Evolutionary conservation across 2,888 invertebrate genomes (phyloP), one percentile per base, ranked within the genome.

Genomic region (Yponomeuta sedellus): DNA sequence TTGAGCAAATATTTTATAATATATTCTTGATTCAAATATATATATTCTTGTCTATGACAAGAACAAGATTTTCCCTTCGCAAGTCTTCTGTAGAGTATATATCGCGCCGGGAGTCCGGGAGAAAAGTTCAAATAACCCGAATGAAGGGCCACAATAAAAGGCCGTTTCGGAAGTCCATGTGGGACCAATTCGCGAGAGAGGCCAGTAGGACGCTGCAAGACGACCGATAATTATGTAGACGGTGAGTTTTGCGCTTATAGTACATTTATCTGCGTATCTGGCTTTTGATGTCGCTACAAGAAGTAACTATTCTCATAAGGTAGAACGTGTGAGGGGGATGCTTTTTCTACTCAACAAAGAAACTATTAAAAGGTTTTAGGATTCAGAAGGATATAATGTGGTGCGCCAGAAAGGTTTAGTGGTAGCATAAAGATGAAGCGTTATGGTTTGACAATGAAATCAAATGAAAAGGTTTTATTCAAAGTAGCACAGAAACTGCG

Each of bases 91-190:
- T 52, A 16, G 12, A 16, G 44, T 16, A 16, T 3, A 52, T 52
- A 16, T 52, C 16, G 44, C 44, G 16, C 16, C 16, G 44, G 34
- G 34, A 52, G 44, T 52, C 12, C 44, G 44, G 16, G 44, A 80
- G 81, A 79, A 82, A 82, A 84, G 81, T 85, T 83, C 80, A 83
- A 84, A 84, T 84, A 84, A 82, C 82, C 82, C 76, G 81, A 85
- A 85, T 84, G 83, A 85, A 85, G 81, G 80, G 78, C 76, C 76
- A 80, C 81, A 83, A 84, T 85, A 84, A 85, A 83, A 79, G 77
- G 81, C 82, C 83, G 85, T 81, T 83, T 82, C 74, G 77, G 75
- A 80, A 81, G 80, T 79, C 80, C 83, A 83, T 83, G 79, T 77
- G 83, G 85, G 83, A 83, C 78, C 81, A 74, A 84, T 87, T 86